Evolutionary conservation across 1,140 invertebrate species (phyloP).

Genomic region (Berghia stephanieae): DNA sequence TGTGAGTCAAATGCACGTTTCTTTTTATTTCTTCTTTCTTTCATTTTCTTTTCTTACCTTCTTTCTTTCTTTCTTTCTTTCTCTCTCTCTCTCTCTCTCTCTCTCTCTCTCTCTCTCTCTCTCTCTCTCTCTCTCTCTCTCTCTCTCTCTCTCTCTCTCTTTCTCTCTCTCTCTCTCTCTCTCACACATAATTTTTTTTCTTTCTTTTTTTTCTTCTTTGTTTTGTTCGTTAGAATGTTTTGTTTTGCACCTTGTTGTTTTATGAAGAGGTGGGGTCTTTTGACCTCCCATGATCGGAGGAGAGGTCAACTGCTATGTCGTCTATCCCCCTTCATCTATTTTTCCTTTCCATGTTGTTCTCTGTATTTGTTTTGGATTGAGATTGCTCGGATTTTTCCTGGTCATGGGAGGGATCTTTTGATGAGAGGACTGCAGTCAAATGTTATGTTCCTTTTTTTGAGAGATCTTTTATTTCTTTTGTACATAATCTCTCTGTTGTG

Average conservation of each 20-base stretch:
- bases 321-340: not conserved
- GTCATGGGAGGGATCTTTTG: too few relatives aligned
- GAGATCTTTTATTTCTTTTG: too few relatives aligned
- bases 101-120: not conserved
- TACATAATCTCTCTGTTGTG: too few relatives aligned
- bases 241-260: constrained; percentile 22
- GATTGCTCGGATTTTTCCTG: too few relatives aligned
- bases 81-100: not conserved
- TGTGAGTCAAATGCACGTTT: not conserved
- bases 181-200: not conserved
- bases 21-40: not conserved
- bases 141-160: not conserved
- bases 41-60: not conserved
- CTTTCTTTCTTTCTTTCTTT: not conserved
- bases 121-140: not conserved
- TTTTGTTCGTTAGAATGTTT: constrained; percentile 3
- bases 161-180: constrained; percentile 18
- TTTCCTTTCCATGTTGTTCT: too few relatives aligned
- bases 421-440: too few relatives aligned
- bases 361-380: too few relatives aligned
- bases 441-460: too few relatives aligned
- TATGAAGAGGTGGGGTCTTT: too few relatives aligned
- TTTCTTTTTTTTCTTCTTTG: not conserved
- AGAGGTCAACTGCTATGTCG: not conserved
- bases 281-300: not conserved